phyloP scores from a whole-genome alignment of 2,888 invertebrate species.

The Drosophila birchii region DNA sequence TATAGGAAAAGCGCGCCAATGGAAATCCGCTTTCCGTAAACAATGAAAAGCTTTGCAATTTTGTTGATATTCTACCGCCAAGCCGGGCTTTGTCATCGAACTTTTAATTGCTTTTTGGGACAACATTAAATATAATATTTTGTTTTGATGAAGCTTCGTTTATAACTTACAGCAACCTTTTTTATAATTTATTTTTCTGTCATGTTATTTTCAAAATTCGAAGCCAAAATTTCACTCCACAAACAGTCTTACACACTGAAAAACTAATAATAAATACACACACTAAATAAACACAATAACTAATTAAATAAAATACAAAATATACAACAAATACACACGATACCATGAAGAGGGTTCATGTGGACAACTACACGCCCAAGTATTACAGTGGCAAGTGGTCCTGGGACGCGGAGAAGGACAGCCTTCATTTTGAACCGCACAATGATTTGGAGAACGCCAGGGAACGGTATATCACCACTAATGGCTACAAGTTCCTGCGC shows the following conservation, averaged over 20 bases:
- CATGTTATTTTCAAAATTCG: neutral
- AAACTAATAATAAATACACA: neutral
- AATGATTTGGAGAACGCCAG: constrained; percentile 45
- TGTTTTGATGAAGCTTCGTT: neutral
- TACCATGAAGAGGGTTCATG: constrained; percentile 76
- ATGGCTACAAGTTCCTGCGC: constrained; percentile 75
- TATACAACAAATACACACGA: neutral
- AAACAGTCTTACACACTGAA: neutral
- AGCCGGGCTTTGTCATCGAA: constrained; percentile 32
- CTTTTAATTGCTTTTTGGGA: constrained; percentile 10
- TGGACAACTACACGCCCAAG: constrained; percentile 71
- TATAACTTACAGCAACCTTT: neutral
- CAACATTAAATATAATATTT: neutral
- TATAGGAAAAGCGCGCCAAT: constrained; percentile 62
- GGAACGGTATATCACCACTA: constrained; percentile 64
- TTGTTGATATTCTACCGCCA: constrained; percentile 42
- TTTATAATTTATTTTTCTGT: neutral
- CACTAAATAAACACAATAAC: neutral
- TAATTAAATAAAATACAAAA: neutral
- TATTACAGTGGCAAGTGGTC: constrained; percentile 80
- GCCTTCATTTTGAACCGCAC: constrained; percentile 64
- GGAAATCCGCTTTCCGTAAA: constrained; percentile 53
- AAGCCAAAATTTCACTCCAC: constrained; percentile 1
- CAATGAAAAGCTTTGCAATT: constrained; percentile 50
- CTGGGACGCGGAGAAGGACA: constrained; percentile 72